These are phyloP conservation scores for Thymallus thymallus DNA, from an alignment of 2,113 vertebrate species.

Conservation along the genomic window DNA sequence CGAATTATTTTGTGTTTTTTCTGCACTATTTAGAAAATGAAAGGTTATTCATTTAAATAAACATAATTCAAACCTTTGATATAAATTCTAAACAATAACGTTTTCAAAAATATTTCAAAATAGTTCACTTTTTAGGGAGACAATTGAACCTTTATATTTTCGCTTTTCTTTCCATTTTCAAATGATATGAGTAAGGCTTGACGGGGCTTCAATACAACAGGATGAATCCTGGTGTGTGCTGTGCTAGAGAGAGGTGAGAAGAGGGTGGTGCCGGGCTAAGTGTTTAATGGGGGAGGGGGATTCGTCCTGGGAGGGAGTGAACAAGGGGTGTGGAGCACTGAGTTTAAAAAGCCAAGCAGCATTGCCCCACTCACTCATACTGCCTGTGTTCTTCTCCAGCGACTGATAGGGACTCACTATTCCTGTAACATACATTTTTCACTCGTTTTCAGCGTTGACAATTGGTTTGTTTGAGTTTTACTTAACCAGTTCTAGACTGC, in stretches of 20 bases:
- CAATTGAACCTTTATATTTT: background rate
- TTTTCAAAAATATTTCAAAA: no score
- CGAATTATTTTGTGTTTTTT: no score
- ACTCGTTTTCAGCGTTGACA: constrained; percentile 19
- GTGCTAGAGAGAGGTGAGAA: constrained; percentile 38
- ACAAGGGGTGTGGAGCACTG: constrained; percentile 64
- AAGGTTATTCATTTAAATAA: no score
- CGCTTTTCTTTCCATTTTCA: constrained; percentile 15
- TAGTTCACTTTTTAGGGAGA: background rate
- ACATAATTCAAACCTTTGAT: background rate
- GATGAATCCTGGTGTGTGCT: background rate
- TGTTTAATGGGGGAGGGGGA: constrained; percentile 54
- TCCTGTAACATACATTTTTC: constrained; percentile 9
- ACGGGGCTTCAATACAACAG: background rate
- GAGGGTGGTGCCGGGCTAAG: constrained; percentile 26
- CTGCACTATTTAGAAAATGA: no score
- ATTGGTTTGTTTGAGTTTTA: constrained; percentile 31
- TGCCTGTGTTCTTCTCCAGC: constrained; percentile 38
- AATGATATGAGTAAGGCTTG: background rate
- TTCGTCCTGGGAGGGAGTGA: constrained; percentile 68
- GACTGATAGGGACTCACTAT: constrained; percentile 4
- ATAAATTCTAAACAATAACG: background rate
- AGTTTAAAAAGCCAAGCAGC: constrained; percentile 77
- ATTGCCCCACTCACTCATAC: constrained; percentile 52
- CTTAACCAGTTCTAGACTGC: constrained; percentile 22